phyloP scores from a whole-genome alignment of 2,888 invertebrate species.

The Campaea margaritaria region DNA sequence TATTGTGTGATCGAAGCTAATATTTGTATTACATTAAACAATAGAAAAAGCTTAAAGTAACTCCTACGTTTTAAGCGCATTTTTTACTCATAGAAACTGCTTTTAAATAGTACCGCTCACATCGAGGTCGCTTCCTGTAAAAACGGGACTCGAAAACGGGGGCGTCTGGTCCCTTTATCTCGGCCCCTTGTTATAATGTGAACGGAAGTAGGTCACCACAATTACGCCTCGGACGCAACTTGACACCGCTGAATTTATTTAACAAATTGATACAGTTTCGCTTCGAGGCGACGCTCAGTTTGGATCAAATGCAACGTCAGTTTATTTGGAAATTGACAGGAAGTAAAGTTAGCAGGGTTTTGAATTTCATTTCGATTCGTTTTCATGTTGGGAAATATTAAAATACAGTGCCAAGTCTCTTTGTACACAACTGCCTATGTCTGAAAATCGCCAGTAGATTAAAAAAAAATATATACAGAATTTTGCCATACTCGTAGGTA shows the following conservation, averaged over 20 bases:
- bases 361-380: no score
- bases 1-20: background rate
- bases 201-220: slow-evolving; percentile 68
- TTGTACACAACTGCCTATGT: no score
- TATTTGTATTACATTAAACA: no score
- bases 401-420: no score
- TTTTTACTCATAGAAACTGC: slow-evolving; percentile 10
- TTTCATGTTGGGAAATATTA: no score
- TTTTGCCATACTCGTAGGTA: no score
- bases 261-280: slow-evolving; percentile 64
- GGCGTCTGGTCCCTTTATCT: slow-evolving; percentile 37
- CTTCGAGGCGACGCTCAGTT: slow-evolving; percentile 13
- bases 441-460: no score
- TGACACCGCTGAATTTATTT: slow-evolving; percentile 67
- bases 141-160: slow-evolving; percentile 34
- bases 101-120: slow-evolving; percentile 15
- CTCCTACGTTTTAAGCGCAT: slow-evolving; percentile 15
- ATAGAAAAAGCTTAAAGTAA: no score
- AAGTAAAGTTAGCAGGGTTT: background rate
- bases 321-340: background rate
- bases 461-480: no score
- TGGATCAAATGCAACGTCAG: slow-evolving; percentile 14
- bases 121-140: slow-evolving; percentile 35
- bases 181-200: slow-evolving; percentile 45
- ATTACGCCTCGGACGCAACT: slow-evolving; percentile 63